Percentiles rank a stretch among this genome's conserved stretches.
Conservation (phyloP, 2,113 vertebrate species). For the Entomyzon cyanotis region DNA sequence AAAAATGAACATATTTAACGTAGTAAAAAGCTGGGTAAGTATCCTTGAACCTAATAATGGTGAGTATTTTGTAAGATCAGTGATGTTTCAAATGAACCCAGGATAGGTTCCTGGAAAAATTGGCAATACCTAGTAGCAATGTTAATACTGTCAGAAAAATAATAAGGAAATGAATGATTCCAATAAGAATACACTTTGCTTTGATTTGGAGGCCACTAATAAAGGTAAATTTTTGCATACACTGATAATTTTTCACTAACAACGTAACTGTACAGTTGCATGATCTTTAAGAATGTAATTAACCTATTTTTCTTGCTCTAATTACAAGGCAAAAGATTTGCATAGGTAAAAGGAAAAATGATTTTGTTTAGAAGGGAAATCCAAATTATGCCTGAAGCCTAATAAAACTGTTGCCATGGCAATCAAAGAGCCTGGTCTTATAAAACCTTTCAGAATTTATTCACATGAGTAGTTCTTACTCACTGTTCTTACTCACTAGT, state of each 20-base stretch:
- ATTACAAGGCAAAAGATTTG: slow-evolving; percentile 4
- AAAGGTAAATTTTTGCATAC: background rate
- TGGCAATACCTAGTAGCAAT: background rate
- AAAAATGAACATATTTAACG: background rate
- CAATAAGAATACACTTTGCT: background rate
- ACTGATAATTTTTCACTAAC: background rate
- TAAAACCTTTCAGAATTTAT: slow-evolving; percentile 51
- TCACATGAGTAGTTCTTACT: slow-evolving; percentile 56
- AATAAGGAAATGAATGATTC: background rate
- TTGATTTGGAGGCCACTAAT: background rate
- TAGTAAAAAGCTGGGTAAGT: background rate
- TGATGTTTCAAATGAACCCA: background rate
- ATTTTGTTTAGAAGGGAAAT: slow-evolving; percentile 33
- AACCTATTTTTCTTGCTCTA: slow-evolving; percentile 12
- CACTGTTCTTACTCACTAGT: background rate
- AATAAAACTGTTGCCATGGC: slow-evolving; percentile 50
- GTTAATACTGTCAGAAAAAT: background rate
- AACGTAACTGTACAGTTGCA: background rate
- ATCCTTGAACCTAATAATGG: background rate
- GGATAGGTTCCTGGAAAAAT: background rate
- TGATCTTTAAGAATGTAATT: slow-evolving; percentile 1
- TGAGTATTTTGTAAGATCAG: background rate
- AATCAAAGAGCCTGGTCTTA: slow-evolving; percentile 23
- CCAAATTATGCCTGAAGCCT: background rate
- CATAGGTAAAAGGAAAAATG: background rate